These are phyloP conservation scores for Drosophila paranaensis DNA, from an alignment of 2,888 invertebrate genomes.

Conservation along the genomic window DNA sequence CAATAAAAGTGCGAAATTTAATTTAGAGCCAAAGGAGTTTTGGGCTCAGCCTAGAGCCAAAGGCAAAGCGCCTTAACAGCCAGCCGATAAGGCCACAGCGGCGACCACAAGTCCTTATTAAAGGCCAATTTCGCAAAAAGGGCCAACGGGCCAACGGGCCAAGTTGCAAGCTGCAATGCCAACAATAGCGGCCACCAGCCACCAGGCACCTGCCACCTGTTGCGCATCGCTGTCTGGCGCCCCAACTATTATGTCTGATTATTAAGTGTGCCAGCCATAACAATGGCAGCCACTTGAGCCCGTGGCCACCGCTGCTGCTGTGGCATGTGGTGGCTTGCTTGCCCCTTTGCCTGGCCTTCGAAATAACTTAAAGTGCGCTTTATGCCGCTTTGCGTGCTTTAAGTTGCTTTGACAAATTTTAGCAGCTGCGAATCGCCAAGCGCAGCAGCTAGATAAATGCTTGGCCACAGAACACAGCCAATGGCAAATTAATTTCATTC, in stretches of 20 bases:
- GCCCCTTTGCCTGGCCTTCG: slow-evolving; percentile 4
- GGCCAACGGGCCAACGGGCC: slow-evolving; percentile 1
- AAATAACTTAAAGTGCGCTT: slow-evolving; percentile 51
- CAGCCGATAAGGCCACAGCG: slow-evolving; percentile 21
- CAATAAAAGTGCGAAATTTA: slow-evolving; percentile 75
- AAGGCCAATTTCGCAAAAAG: slow-evolving; percentile 47
- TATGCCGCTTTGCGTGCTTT: slow-evolving; percentile 39
- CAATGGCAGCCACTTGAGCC: slow-evolving; percentile 58
- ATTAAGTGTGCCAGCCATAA: slow-evolving; percentile 66
- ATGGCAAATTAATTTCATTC: slow-evolving; percentile 75
- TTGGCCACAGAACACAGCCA: slow-evolving; percentile 60
- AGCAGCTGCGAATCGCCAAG: slow-evolving; percentile 55
- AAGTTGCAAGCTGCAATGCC: slow-evolving; percentile 32
- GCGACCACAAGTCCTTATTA: slow-evolving; percentile 57
- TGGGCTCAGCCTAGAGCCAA: slow-evolving; percentile 36
- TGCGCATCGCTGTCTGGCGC: slow-evolving; percentile 53
- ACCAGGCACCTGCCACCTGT: slow-evolving; percentile 71
- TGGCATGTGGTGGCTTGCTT: slow-evolving; percentile 19
- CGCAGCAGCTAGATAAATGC: slow-evolving; percentile 69
- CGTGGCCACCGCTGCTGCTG: slow-evolving; percentile 9
- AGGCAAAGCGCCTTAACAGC: slow-evolving; percentile 28
- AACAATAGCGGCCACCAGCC: slow-evolving; percentile 12
- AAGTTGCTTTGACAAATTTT: slow-evolving; percentile 63
- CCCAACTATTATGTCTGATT: slow-evolving; percentile 71
- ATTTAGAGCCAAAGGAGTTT: slow-evolving; percentile 58